Evolutionary conservation across 2,797 vertebrate species (phyloP).

Genomic region (Hoplostethus mediterraneus): DNA sequence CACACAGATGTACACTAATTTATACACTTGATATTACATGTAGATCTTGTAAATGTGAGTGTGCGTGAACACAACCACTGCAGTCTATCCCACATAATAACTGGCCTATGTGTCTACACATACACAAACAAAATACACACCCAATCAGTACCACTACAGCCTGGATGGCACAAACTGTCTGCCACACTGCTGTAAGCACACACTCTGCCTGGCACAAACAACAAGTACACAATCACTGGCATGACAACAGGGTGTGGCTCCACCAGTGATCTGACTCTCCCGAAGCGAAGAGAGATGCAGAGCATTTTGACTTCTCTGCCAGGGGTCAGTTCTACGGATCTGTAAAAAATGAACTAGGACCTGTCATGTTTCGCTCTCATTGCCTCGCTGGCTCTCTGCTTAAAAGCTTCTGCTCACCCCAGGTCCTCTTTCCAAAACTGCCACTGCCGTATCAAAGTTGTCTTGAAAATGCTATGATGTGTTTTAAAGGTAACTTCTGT

Average conservation of each 20-base stretch:
- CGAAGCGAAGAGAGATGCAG: slow-evolving; percentile 35
- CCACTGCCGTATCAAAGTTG: slow-evolving; percentile 72
- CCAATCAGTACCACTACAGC: slow-evolving; percentile 59
- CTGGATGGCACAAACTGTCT: slow-evolving; percentile 46
- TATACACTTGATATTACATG: slow-evolving; percentile 66
- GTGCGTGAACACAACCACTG: slow-evolving; percentile 40
- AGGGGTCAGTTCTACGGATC: slow-evolving; percentile 17
- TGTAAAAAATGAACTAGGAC: slow-evolving; percentile 52
- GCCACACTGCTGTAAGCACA: slow-evolving; percentile 21
- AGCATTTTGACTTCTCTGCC: slow-evolving; percentile 34
- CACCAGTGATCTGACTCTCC: slow-evolving; percentile 24
- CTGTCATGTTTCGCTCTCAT: slow-evolving; percentile 33
- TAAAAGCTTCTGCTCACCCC: slow-evolving; percentile 34
- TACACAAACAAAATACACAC: slow-evolving; percentile 32
- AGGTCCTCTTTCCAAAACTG: slow-evolving; percentile 36
- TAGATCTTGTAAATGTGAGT: slow-evolving; percentile 66
- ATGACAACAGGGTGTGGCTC: slow-evolving; percentile 48
- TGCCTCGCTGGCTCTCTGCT: slow-evolving; percentile 30
- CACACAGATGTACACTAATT: slow-evolving; percentile 64
- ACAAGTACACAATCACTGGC: slow-evolving; percentile 27
- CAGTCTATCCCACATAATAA: slow-evolving; percentile 35
- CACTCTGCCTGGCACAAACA: slow-evolving; percentile 12
- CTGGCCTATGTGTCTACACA: slow-evolving; percentile 39
- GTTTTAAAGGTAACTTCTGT: slow-evolving; percentile 36
- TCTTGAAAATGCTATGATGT: slow-evolving; percentile 67